A percentile compares a stretch with the other conserved stretches of the same genome.
Evolutionary conservation across 2,888 invertebrate species (phyloP).

Genomic region (Eulithis prunata): DNA sequence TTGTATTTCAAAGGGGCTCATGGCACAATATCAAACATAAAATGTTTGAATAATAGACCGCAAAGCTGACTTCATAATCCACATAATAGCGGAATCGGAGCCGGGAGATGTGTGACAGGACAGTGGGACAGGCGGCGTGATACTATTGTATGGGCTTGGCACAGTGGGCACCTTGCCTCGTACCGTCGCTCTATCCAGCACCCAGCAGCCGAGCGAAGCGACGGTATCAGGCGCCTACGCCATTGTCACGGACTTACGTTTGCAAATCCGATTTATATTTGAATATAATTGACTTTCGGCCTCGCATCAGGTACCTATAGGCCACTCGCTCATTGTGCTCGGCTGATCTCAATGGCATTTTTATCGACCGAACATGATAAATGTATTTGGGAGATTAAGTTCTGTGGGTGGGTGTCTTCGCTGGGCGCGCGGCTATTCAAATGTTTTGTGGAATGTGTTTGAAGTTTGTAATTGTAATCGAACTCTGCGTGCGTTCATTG

Average conservation of each 20-base stretch:
- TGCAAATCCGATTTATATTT: slow-evolving; percentile 84
- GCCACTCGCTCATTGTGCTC: slow-evolving; percentile 66
- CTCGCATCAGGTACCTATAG: slow-evolving; percentile 70
- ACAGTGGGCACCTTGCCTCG: slow-evolving; percentile 50
- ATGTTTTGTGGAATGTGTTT: slow-evolving; percentile 50
- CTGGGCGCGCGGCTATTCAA: slow-evolving; percentile 57
- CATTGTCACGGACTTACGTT: slow-evolving; percentile 80
- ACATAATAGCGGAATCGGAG: slow-evolving; percentile 50
- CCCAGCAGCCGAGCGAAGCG: slow-evolving; percentile 43
- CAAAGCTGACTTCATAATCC: slow-evolving; percentile 63
- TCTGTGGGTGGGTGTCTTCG: slow-evolving; percentile 63
- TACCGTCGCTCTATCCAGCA: slow-evolving; percentile 52
- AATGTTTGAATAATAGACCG: slow-evolving; percentile 48
- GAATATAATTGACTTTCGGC: slow-evolving; percentile 84
- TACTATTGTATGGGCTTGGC: slow-evolving; percentile 42
- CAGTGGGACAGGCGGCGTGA: slow-evolving; percentile 52
- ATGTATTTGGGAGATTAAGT: slow-evolving; percentile 81
- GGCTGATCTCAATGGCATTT: slow-evolving; percentile 80
- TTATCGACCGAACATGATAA: slow-evolving; percentile 82
- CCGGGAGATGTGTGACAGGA: slow-evolving; percentile 42
- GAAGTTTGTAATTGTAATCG: slow-evolving; percentile 36
- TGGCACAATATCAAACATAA: slow-evolving; percentile 38
- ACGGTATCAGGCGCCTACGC: slow-evolving; percentile 66
- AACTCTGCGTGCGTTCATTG: slow-evolving; percentile 38
- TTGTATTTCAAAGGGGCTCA: slow-evolving; percentile 17